Base-by-base conservation (phyloP, 2,888 invertebrate species). In the Cyrtodaria siliqua region DNA sequence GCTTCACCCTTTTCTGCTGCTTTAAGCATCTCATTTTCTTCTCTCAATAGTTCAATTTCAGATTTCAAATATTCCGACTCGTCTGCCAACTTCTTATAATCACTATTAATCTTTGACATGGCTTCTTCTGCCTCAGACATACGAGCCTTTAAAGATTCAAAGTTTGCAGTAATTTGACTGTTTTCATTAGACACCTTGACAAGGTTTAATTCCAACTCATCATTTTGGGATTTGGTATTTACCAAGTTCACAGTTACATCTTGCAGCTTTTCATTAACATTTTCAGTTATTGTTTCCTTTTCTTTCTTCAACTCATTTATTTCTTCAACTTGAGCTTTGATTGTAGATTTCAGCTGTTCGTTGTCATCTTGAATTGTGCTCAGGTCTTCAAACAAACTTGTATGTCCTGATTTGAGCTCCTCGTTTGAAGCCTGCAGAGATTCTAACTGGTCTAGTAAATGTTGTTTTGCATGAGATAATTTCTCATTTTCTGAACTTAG, bases 291-390 rank as follows among this genome's bases (percentile, higher is more conserved):
- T 2, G 61, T 18, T 16, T 71, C 60, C 14, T 61, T 60, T 42
- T 59, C 59, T 20, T 60, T 44, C 4, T 59, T 59, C 24, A 59
- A 16, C 16, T 59, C 9, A 16, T 24, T 38, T 16, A 38, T 14
- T 23, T 40, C 24, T 20, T 33, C 33, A 8, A 8, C 33, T 33
- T 33, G 33, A 33, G 12, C 12, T 33, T 33, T 4, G 4, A 33
- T 8, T 33, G 20, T 20, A 20, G 50, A 38, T 26, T 63, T 74
- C 12, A 57, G 26, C n/a, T 62, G 29, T 44, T 62, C 74, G 33
- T 64, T 67, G 55, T 74, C 67, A 49, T 67, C 63, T 26, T 79
- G 74, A 18, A 75, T 20, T 4, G 62, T 40, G 55, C 63, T 63
- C 16, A 55, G 27, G 55, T 70, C 71, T 44, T 63, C 60, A 49